phyloP scores from a whole-genome alignment of 2,113 vertebrate genomes.

The Paradisaea rubra region DNA sequence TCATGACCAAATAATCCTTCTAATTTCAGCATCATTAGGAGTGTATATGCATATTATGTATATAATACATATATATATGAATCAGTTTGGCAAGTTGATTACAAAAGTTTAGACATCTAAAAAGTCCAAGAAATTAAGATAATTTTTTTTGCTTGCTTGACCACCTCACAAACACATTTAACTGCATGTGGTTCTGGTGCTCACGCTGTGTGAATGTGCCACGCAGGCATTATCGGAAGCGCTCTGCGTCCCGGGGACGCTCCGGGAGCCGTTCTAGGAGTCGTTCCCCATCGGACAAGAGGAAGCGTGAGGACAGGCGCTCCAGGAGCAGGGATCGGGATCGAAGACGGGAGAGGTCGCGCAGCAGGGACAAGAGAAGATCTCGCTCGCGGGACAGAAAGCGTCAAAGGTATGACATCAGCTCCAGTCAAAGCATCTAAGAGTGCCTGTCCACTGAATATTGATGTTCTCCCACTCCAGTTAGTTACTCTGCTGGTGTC shows the following conservation, averaged over 20 bases:
- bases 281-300: slow-evolving; percentile 89
- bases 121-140: not conserved
- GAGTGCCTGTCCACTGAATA: accelerated
- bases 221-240: slow-evolving; percentile 90
- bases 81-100: not conserved
- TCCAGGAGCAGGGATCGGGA: slow-evolving; percentile 80
- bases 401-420: slow-evolving; percentile 74
- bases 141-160: not conserved
- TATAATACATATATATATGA: not conserved
- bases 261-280: slow-evolving; percentile 90
- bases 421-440: accelerated
- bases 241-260: slow-evolving; percentile 85
- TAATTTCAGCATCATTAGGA: not conserved
- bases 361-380: slow-evolving; percentile 88
- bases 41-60: not conserved
- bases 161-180: not conserved
- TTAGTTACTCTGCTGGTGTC: not conserved
- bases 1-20: not conserved
- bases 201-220: accelerated
- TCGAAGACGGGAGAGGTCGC: slow-evolving; percentile 79
- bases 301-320: slow-evolving; percentile 84
- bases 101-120: not conserved
- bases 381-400: slow-evolving; percentile 93
- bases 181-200: accelerated
- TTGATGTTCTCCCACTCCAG: not conserved